Evolutionary conservation across 2,888 invertebrate species (phyloP), one percentile per base, ranked within the genome.

Genomic region (Timema podura): DNA sequence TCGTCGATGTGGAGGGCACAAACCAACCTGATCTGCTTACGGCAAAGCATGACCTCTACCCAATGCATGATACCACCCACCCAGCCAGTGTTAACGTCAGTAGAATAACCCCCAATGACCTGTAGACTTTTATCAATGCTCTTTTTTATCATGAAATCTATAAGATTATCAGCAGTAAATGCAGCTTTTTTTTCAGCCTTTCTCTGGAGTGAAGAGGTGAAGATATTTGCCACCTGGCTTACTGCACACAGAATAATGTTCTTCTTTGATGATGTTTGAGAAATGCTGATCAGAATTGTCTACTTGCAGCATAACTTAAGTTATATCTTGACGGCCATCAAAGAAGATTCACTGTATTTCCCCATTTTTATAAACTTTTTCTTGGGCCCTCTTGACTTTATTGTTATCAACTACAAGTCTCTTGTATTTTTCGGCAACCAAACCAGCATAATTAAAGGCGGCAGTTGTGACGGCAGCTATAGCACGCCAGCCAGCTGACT

Each of bases 211-310:
- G 5, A 64, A 64, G 30, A 30, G 7, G 45, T 16, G 44, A 45
- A 64, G 64, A 6, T 15, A 8, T 44, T 13, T 10, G 7, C 13
- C n/a, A 30, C 64, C 51, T 51, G 51, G 2, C 1, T 3, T 3
- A 51, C 51, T 51, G 51, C 51, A 51, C 1, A 67, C 15, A 3
- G 48, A 13, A 45, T 67, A 57, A 8, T 59, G 68, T 30, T 68
- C 15, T 44, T 59, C 59, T 30, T 47, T 59, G 9, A 68, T 46
- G 47, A 68, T 68, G 6, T 51, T 54, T 1, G 67, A 15, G 8
- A 51, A 67, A 30, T 54, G 10, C 11, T 54, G 67, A 67, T 46
- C 51, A 51, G 67, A 67, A 15, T 67, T 67, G 13, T 67, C 67
- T 30, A 48, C 67, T n/a, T 16, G 44, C 46, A 67, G 10, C 67